Evolutionary conservation across 2,888 invertebrate genomes (phyloP).

Genomic region (Heliconius ethilla): DNA sequence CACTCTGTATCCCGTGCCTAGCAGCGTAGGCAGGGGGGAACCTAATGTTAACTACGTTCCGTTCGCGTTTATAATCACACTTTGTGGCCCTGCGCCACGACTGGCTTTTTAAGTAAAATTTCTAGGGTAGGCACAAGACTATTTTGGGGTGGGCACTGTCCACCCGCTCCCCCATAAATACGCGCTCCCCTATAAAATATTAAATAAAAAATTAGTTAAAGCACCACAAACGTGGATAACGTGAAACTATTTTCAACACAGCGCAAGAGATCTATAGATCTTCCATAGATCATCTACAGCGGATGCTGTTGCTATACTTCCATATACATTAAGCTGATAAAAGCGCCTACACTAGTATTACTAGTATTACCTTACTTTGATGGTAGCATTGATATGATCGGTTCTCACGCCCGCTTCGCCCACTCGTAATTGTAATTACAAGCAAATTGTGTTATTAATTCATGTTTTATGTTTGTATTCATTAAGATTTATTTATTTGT

Average conservation of each 20-base stretch:
- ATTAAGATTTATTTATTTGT: conserved; percentile 4
- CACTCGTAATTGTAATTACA: neutral
- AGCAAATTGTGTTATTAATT: conserved; percentile 18
- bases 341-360: conserved; percentile 21
- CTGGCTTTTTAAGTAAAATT: too few species aligned
- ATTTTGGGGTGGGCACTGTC: too few species aligned
- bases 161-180: too few species aligned
- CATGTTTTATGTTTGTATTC: neutral
- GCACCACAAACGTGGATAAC: neutral
- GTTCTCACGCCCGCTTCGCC: conserved; percentile 18
- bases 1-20: too few species aligned
- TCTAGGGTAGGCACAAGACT: too few species aligned
- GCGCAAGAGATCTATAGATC: conserved; percentile 38
- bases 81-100: too few species aligned
- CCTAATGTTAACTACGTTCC: too few species aligned
- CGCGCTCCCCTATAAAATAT: too few species aligned
- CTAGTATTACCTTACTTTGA: neutral
- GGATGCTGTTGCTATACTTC: conserved; percentile 9
- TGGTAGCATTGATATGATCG: conserved; percentile 1
- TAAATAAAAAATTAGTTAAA: too few species aligned
- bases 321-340: neutral
- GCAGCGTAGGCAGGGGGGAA: too few species aligned
- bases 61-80: too few species aligned
- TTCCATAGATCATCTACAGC: conserved; percentile 14
- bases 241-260: fast-evolving